Conservation (phyloP, 2,888 invertebrate species). For the Thecophora atra region DNA sequence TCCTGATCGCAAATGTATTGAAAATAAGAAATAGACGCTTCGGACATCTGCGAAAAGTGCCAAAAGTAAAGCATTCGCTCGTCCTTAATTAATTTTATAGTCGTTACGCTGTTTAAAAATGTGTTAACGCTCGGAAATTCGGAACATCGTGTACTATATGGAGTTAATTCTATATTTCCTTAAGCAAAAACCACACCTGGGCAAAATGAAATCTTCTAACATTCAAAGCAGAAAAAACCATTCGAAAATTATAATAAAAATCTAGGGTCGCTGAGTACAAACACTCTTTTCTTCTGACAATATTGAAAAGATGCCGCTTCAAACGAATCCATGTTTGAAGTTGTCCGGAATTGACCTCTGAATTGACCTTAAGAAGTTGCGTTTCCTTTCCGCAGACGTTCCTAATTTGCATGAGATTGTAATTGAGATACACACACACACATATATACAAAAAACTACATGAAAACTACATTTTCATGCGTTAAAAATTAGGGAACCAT, state of each 20-base stretch:
- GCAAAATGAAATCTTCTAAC: not conserved
- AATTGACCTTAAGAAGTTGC: constrained; percentile 52
- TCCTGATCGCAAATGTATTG: not conserved
- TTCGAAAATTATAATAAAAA: not conserved
- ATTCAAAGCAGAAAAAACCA: not conserved
- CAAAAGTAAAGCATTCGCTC: not conserved
- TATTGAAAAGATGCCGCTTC: constrained; percentile 29
- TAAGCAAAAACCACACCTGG: constrained; percentile 21
- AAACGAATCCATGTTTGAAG: constrained; percentile 28
- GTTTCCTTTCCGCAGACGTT: constrained; percentile 40
- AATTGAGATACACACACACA: not conserved
- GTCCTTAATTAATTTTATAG: constrained; percentile 22
- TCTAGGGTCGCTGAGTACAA: not conserved
- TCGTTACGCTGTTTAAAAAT: constrained; percentile 9
- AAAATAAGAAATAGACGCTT: not conserved
- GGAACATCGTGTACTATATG: not conserved
- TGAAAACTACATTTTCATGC: not conserved
- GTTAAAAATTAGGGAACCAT: not conserved
- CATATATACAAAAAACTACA: not conserved
- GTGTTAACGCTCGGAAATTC: not conserved
- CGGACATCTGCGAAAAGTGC: constrained; percentile 19
- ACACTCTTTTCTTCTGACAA: not conserved
- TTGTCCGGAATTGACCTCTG: constrained; percentile 57
- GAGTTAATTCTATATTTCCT: not conserved
- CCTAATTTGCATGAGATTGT: constrained; percentile 54